Percentiles rank a stretch among this genome's conserved stretches.
Conservation (phyloP, 2,797 vertebrate species). For the Synaphobranchus kaupii region DNA sequence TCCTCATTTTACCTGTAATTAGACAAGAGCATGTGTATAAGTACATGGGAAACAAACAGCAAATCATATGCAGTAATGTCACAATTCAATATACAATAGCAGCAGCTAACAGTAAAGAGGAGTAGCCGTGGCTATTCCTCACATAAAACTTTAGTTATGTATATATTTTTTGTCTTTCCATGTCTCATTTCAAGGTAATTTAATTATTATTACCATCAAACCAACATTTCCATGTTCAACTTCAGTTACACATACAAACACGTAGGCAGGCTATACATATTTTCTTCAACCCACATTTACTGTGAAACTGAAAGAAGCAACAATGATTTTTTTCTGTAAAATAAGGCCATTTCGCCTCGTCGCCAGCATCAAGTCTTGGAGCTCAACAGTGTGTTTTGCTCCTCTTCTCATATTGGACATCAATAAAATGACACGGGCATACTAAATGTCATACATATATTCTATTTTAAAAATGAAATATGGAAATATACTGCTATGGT, state of each 20-base stretch:
- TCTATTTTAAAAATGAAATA: too few relatives aligned
- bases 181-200: too few relatives aligned
- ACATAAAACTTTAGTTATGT: neutral
- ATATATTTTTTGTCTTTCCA: neutral
- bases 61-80: neutral
- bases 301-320: neutral
- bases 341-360: neutral
- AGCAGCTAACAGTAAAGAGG: neutral
- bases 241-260: neutral
- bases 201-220: too few relatives aligned
- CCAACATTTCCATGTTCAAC: too few relatives aligned
- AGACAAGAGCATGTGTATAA: neutral
- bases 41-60: neutral
- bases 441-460: too few relatives aligned
- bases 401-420: too few relatives aligned
- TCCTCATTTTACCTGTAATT: constrained; percentile 56
- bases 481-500: too few relatives aligned
- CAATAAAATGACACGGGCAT: too few relatives aligned
- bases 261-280: neutral
- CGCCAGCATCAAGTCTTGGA: too few relatives aligned
- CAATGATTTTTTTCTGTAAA: neutral
- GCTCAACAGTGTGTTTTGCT: too few relatives aligned
- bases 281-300: neutral
- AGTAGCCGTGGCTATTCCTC: neutral
- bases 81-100: constrained; percentile 10